A percentile compares a stretch with the other conserved stretches of the same genome.
Conservation (phyloP, 2,888 invertebrate species). For the Smittia aterrima region DNA sequence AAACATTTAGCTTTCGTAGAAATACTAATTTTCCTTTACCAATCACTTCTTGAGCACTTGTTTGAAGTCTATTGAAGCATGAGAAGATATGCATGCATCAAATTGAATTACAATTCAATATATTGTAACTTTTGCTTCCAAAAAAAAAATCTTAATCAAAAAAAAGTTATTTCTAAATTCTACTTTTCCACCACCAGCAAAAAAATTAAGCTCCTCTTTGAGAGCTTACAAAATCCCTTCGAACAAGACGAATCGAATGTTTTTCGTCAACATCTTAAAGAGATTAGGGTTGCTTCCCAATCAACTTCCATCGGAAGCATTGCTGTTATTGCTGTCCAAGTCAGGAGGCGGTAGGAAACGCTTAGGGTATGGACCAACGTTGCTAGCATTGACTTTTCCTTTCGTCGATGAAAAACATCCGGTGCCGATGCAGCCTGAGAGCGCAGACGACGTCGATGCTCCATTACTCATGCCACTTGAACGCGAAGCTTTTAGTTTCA, state of each 20-base stretch:
- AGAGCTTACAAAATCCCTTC: slow-evolving; percentile 30
- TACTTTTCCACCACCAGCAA: slow-evolving; percentile 21
- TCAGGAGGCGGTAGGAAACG: slow-evolving; percentile 48
- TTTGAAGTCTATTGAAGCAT: no score
- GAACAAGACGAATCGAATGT: slow-evolving; percentile 30
- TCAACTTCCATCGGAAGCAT: slow-evolving; percentile 49
- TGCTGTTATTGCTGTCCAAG: slow-evolving; percentile 52
- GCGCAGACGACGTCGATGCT: slow-evolving; percentile 18
- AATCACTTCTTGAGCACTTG: no score
- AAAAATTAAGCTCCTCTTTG: neutral
- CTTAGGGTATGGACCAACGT: slow-evolving; percentile 46
- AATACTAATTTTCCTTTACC: no score
- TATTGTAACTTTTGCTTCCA: no score
- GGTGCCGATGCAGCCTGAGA: slow-evolving; percentile 10
- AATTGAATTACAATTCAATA: no score
- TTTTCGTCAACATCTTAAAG: slow-evolving; percentile 20
- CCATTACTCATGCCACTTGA: slow-evolving; percentile 24
- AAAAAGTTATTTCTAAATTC: neutral
- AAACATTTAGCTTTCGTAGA: no score
- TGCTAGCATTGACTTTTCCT: neutral
- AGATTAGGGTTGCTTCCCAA: neutral
- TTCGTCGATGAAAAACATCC: slow-evolving; percentile 39
- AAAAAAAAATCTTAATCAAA: no score
- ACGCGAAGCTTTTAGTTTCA: slow-evolving; percentile 38
- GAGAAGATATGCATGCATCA: no score